Evolutionary conservation across 2,888 invertebrate species (phyloP), one percentile per base, ranked within the genome.

Genomic region (Tanytarsus gracilentus): DNA sequence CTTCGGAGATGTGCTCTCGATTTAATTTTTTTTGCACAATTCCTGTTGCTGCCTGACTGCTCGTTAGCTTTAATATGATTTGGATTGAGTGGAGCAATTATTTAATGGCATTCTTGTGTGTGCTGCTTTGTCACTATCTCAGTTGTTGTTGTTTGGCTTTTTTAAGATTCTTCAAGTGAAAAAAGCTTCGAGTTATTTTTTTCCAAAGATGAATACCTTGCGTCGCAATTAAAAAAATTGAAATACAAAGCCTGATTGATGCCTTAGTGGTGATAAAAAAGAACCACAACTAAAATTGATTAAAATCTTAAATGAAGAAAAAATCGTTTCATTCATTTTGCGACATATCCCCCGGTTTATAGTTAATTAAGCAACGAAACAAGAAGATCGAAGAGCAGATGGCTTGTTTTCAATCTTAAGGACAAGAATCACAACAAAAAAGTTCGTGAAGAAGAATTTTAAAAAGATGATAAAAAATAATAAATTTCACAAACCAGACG

Each of bases 31-130:
- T 49, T 49, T 49, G 27, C 49, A 49, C 49, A 49, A 49, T 49
- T 49, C 44, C 44, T 44, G 44, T 49, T 49, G 49, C 49, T 49
- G 30, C 30, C 30, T 44, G 49, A 26, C 27, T 27, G 29, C 58
- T 58, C 58, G 58, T 58, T 58, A 58, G 58, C 44, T 58, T 58
- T 58, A 58, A 58, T 58, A 48, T 30, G 48, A 56, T 58, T 58
- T 29, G 44, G 44, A 44, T 44, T 44, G 18, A 14, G 18, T 11
- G 23, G 23, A 44, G 44, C 44, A 44, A 58, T 58, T 58, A 44
- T 30, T 58, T 58, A 58, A 58, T 58, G 44, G 30, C 58, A 58
- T 58, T 48, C 39, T 40, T 56, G 26, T 56, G 44, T 44, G 11
- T 18, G 21, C 33, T 33, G 11, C 9, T 11, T 11, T 33, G 6